These are phyloP conservation scores for Lasioglossum malachurum DNA, from an alignment of 2,888 invertebrate genomes.

Conservation along the genomic window DNA sequence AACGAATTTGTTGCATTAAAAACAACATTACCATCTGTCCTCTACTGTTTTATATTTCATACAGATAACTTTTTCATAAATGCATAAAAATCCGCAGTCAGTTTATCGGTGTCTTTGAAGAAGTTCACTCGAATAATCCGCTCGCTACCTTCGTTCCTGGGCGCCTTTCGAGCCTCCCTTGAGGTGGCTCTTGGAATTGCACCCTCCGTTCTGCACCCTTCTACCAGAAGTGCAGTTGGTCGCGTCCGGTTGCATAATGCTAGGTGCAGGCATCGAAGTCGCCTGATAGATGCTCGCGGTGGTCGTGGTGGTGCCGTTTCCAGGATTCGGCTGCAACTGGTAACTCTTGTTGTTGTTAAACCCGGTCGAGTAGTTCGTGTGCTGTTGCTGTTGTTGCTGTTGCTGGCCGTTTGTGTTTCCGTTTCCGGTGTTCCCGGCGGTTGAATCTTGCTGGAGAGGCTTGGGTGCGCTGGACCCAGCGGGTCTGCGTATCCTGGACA, in stretches of 20 bases:
- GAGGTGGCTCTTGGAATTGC: slow-evolving; percentile 82
- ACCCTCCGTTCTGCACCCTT: slow-evolving; percentile 80
- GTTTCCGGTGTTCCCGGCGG: slow-evolving; percentile 53
- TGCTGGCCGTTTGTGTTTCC: slow-evolving; percentile 65
- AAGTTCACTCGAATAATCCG: not conserved
- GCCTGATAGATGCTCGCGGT: slow-evolving; percentile 75
- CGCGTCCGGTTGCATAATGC: slow-evolving; percentile 76
- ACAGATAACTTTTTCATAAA: too few relatives aligned
- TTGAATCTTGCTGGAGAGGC: slow-evolving; percentile 70
- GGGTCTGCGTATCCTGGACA: slow-evolving; percentile 91
- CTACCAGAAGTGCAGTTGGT: slow-evolving; percentile 73
- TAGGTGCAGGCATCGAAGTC: slow-evolving; percentile 73
- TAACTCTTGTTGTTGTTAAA: slow-evolving; percentile 78
- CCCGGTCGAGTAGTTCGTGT: slow-evolving; percentile 71
- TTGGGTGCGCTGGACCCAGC: slow-evolving; percentile 72
- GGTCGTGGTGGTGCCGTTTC: slow-evolving; percentile 55
- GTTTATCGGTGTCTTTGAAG: not conserved
- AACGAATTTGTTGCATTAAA: too few relatives aligned
- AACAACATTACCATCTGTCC: too few relatives aligned
- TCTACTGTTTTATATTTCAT: too few relatives aligned
- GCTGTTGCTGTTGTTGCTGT: slow-evolving; percentile 48
- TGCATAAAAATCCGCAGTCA: too few relatives aligned
- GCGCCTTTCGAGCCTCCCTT: slow-evolving; percentile 79
- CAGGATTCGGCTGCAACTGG: slow-evolving; percentile 76
- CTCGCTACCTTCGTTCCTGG: slow-evolving; percentile 77